Base-by-base conservation (phyloP, 1,140 invertebrate species). In the Drosophila repletoides region DNA sequence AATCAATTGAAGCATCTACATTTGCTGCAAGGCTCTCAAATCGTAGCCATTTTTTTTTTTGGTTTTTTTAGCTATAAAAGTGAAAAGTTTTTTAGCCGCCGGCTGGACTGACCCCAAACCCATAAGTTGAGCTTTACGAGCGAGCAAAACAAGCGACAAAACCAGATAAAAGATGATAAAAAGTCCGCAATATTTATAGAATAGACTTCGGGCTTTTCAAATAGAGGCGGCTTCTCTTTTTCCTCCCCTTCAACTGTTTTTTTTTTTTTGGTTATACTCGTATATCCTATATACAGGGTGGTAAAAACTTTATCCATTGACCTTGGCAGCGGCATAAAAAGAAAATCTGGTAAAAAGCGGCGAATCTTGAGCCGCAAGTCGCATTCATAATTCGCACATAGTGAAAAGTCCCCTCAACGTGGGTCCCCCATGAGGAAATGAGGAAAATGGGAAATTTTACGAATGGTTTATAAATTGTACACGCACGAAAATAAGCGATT, bases 231-330 rank as follows among this genome's bases (percentile, higher is more conserved):
- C n/a, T n/a, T n/a, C n/a, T n/a, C n/a, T n/a, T n/a, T n/a, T n/a
- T n/a, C n/a, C n/a, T n/a, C n/a, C n/a, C n/a, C n/a, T n/a, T n/a
- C n/a, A n/a, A n/a, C n/a, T n/a, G n/a, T n/a, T n/a, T n/a, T n/a
- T n/a, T n/a, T n/a, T n/a, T n/a, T n/a, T n/a, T n/a, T n/a, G n/a
- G n/a, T n/a, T n/a, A n/a, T n/a, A n/a, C n/a, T n/a, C n/a, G n/a
- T n/a, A n/a, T 21, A 19, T 1, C 33, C 1, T 2, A 29, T 6
- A 24, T 14, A 21, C 46, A 28, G 15, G 22, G 7, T 19, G 0
- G 36, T 10, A 40, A 43, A 76, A 76, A 65, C 74, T 76, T 73
- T 76, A 40, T 34, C 68, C 73, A 72, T 72, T 76, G 74, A 76
- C 74, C 72, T 76, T 76, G 67, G 49, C 33, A 45, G 28, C 29